Evolutionary conservation across 2,888 invertebrate genomes (phyloP), one percentile per base, ranked within the genome.

Genomic region (Pachliopta kotzebuea): DNA sequence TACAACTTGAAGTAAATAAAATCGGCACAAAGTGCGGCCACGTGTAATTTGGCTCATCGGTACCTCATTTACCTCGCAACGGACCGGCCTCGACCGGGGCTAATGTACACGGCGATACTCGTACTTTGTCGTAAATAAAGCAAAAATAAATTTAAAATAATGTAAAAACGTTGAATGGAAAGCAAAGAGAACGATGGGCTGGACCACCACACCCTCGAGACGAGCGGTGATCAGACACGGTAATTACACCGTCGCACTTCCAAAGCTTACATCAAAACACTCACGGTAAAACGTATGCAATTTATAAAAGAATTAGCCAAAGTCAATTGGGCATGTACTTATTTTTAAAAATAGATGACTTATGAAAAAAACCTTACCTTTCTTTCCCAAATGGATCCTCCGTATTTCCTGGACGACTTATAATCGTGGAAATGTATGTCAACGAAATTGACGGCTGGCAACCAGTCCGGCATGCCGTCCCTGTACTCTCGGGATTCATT

Each of bases 1-100:
- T 91, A 87, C 90, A 88, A 90, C 83, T 85, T 88, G 90, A 88
- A 85, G 86, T 88, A 88, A 89, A 88, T 88, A 88, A 86, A 86
- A 82, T 85, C 72, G 79, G 83, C 81, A 85, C 85, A 83, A 83
- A 82, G 79, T 78, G 82, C 77, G 80, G 77, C 78, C 80, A 80
- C 81, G 76, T 88, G 85, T 88, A 90, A 90, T 91, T 91, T 90
- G 83, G 89, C 81, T 75, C 86, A 83, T 79, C 84, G 81, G 82
- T 84, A 85, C 84, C 85, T 89, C 86, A 90, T 90, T 90, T 89
- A 86, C 80, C 80, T 76, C 76, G 81, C 82, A 80, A 79, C 80
- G 80, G 75, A 75, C 73, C 74, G 74, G 81, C 82, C 82, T 78
- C 82, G 80, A 81, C 83, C 83, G 76, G 74, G 75, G 83, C 85